phyloP scores from a whole-genome alignment of 2,888 invertebrate genomes.

The Xestia c-nigrum region DNA sequence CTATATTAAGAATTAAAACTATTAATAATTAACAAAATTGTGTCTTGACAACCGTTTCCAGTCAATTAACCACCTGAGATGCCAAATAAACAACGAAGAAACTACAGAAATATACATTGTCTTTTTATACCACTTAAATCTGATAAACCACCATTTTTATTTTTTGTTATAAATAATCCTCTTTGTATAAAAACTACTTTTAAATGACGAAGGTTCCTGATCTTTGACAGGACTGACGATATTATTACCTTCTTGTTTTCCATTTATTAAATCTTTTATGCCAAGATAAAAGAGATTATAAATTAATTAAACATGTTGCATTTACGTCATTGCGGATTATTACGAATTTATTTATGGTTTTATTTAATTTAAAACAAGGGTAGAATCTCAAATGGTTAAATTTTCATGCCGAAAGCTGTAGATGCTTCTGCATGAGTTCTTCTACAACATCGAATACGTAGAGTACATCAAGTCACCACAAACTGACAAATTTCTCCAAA shows the following conservation, averaged over 20 bases:
- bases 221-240: neutral
- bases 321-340: neutral
- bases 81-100: constrained; percentile 4
- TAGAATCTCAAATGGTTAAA: neutral
- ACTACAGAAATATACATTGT: neutral
- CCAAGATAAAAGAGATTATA: neutral
- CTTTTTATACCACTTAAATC: neutral
- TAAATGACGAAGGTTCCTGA: constrained; percentile 16
- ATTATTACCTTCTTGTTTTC: constrained; percentile 6
- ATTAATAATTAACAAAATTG: neutral
- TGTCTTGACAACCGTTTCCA: neutral
- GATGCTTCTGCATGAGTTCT: neutral
- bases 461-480: too few relatives aligned
- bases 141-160: neutral
- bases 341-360: neutral
- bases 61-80: neutral
- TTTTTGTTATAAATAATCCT: neutral
- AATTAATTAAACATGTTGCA: constrained; percentile 16
- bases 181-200: constrained; percentile 7
- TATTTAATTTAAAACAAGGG: neutral
- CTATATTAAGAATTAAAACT: neutral
- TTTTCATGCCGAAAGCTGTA: neutral
- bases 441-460: neutral
- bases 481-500: too few relatives aligned
- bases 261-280: neutral